Conservation (phyloP, 1,140 invertebrate genomes). For the Euglossa dilemma region DNA sequence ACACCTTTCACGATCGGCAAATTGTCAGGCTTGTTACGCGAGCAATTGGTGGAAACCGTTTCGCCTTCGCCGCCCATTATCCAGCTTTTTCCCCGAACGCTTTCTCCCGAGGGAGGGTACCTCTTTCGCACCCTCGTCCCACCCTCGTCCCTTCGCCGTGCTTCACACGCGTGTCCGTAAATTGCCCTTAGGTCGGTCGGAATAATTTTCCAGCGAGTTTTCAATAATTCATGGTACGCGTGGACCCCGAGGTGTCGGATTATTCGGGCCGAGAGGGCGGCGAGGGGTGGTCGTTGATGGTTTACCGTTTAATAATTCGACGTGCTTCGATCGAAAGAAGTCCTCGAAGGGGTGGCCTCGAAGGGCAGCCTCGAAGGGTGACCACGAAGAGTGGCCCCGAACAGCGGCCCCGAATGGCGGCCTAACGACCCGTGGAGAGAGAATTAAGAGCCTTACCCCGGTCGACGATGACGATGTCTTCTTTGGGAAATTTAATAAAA, state of each 20-base stretch:
- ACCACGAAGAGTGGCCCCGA: not conserved
- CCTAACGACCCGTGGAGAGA: not conserved
- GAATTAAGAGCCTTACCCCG: not conserved
- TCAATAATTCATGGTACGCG: conserved; percentile 70
- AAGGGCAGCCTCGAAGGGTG: not conserved
- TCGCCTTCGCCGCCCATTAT: conserved; percentile 47
- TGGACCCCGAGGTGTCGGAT: conserved; percentile 31
- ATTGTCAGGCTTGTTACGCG: conserved; percentile 68
- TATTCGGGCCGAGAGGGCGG: conserved; percentile 17
- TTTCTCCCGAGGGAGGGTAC: not conserved
- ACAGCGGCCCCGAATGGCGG: not conserved
- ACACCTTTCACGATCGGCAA: conserved; percentile 41
- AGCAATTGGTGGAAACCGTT: conserved; percentile 54
- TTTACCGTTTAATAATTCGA: conserved; percentile 32
- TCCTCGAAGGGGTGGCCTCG: not conserved
- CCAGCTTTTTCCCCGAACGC: conserved; percentile 20
- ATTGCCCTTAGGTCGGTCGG: not conserved
- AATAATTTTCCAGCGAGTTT: conserved; percentile 62
- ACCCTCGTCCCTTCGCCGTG: not conserved
- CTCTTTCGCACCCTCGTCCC: not conserved
- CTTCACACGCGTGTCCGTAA: not conserved
- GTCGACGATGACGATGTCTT: no score
- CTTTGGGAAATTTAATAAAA: not conserved
- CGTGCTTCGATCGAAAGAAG: not conserved
- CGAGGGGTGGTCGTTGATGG: not conserved